Evolutionary conservation across 2,888 invertebrate species (phyloP).

Genomic region (Drosophila aldrichi): DNA sequence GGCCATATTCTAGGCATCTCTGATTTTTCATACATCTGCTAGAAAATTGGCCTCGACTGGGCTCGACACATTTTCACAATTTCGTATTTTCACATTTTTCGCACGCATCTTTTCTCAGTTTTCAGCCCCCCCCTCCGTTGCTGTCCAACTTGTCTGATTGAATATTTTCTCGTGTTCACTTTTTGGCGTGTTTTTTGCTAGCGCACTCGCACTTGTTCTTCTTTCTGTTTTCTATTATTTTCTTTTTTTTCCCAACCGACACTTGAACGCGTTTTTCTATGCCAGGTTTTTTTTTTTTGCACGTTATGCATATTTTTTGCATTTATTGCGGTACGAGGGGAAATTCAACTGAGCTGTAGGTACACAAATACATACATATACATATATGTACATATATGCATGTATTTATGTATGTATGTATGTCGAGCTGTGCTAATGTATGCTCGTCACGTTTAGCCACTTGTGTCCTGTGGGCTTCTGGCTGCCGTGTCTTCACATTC

Average conservation of each 20-base stretch:
- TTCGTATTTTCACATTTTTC: constrained; percentile 26
- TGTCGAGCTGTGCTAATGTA: constrained; percentile 71
- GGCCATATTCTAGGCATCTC: background rate
- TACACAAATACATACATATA: background rate
- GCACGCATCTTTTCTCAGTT: constrained; percentile 33
- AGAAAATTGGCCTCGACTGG: constrained; percentile 25
- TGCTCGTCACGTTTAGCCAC: constrained; percentile 82
- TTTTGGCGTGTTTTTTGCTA: constrained; percentile 50
- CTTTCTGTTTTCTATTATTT: constrained; percentile 24
- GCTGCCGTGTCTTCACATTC: constrained; percentile 68
- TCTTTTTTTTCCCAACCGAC: constrained; percentile 27
- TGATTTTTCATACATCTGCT: constrained; percentile 7
- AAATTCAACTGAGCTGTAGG: background rate
- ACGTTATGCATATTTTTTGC: constrained; percentile 74
- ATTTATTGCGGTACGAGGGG: constrained; percentile 61
- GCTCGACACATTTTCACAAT: constrained; percentile 40
- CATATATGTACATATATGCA: background rate
- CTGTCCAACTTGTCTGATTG: constrained; percentile 64
- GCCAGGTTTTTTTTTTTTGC: constrained; percentile 66
- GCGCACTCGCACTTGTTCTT: constrained; percentile 55
- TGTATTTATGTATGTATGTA: too few relatives aligned
- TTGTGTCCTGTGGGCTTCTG: constrained; percentile 65
- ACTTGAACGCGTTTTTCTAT: constrained; percentile 44
- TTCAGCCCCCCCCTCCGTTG: constrained; percentile 2
- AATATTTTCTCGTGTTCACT: constrained; percentile 58